phyloP scores from a whole-genome alignment of 2,888 invertebrate genomes.

The Mesorhabditis spiculigera region DNA sequence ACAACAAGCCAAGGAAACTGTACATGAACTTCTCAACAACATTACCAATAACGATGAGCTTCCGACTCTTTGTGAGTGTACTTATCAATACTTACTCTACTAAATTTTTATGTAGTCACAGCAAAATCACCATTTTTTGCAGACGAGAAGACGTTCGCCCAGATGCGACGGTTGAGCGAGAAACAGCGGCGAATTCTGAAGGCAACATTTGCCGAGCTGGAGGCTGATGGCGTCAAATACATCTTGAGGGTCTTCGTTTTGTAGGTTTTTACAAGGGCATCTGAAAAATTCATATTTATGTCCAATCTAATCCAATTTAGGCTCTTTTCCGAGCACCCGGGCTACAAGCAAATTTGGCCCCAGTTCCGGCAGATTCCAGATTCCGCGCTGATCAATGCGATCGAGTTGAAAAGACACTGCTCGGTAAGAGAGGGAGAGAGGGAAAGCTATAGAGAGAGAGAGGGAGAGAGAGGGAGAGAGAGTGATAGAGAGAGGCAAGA shows the following conservation, averaged over 20 bases:
- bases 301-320: constrained; percentile 21
- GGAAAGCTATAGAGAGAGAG: not conserved
- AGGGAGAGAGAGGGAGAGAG: not conserved
- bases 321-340: constrained; percentile 50
- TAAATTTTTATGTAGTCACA: not conserved
- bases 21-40: not conserved
- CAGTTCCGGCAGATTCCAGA: constrained; percentile 53
- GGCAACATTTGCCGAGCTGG: constrained; percentile 36
- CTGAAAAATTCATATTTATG: not conserved
- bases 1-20: not conserved
- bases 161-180: constrained; percentile 33
- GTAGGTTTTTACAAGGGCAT: constrained; percentile 14
- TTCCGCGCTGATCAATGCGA: constrained; percentile 48
- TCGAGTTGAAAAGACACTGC: constrained; percentile 39
- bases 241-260: constrained; percentile 38
- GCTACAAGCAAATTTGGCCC: constrained; percentile 54
- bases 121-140: constrained; percentile 8
- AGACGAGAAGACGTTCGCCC: constrained; percentile 32
- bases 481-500: not conserved
- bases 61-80: not conserved
- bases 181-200: constrained; percentile 35
- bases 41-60: not conserved
- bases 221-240: constrained; percentile 30
- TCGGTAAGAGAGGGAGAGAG: constrained; percentile 13
- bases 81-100: not conserved